These are phyloP conservation scores for Perithous albicinctus DNA, from an alignment of 2,888 invertebrate genomes.

Conservation along the genomic window DNA sequence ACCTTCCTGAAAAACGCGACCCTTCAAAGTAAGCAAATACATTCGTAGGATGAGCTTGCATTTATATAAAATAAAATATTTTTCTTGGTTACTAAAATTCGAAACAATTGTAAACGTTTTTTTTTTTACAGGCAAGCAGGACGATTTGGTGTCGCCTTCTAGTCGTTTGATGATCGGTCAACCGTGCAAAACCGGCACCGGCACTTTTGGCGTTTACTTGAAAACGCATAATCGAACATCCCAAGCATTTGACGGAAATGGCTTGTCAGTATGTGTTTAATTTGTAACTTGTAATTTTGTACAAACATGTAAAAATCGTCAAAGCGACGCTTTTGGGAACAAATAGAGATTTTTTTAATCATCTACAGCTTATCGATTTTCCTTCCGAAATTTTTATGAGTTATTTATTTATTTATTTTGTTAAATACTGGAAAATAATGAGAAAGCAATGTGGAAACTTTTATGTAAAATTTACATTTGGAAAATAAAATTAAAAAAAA, in stretches of 20 bases:
- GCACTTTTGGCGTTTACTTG: slow-evolving; percentile 85
- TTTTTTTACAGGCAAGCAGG: slow-evolving; percentile 89
- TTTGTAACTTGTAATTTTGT: neutral
- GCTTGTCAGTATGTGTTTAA: neutral
- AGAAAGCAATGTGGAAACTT: no score
- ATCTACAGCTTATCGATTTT: neutral
- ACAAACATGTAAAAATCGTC: neutral
- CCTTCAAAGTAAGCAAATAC: slow-evolving; percentile 85
- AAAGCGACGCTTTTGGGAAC: neutral
- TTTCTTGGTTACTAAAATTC: neutral
- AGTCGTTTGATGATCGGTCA: slow-evolving; percentile 95
- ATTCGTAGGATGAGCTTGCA: neutral
- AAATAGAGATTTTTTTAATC: slow-evolving; percentile 18
- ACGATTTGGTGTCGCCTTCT: slow-evolving; percentile 93
- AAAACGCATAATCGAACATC: slow-evolving; percentile 39
- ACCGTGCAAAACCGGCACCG: slow-evolving; percentile 93
- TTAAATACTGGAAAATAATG: no score
- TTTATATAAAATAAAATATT: neutral
- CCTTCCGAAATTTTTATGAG: no score
- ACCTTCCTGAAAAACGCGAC: slow-evolving; percentile 93
- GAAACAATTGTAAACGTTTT: no score
- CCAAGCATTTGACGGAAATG: neutral
- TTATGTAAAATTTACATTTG: no score
- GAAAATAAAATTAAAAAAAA: no score
- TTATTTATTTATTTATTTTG: no score